phyloP scores from a whole-genome alignment of 2,888 invertebrate genomes.

The Venustoraphidia nigricollis region DNA sequence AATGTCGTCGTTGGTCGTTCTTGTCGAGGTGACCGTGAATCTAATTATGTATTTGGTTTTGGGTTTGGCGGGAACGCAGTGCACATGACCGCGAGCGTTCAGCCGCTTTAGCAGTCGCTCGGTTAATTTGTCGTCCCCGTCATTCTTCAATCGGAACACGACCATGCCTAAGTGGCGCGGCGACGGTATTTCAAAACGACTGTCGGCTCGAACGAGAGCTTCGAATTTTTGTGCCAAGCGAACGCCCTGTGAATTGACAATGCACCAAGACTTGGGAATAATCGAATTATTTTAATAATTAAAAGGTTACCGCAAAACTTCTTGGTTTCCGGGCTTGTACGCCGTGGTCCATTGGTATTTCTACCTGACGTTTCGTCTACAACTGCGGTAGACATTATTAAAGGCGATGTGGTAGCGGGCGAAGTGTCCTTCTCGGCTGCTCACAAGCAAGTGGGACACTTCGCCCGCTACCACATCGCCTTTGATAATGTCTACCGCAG shows the following conservation, averaged over 20 bases:
- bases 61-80: constrained; percentile 88
- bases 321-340: too few relatives aligned
- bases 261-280: too few relatives aligned
- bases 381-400: too few relatives aligned
- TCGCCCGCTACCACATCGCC: too few relatives aligned
- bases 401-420: too few relatives aligned
- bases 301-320: too few relatives aligned
- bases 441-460: too few relatives aligned
- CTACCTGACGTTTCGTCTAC: too few relatives aligned
- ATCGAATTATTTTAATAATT: too few relatives aligned
- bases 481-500: too few relatives aligned
- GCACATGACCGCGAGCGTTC: constrained; percentile 75
- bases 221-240: constrained; percentile 83
- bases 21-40: constrained; percentile 85
- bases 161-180: constrained; percentile 77
- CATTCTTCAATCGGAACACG: constrained; percentile 60
- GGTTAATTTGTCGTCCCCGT: constrained; percentile 71
- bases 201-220: constrained; percentile 64
- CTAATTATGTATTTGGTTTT: constrained; percentile 74
- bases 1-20: constrained; percentile 64
- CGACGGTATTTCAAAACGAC: constrained; percentile 82
- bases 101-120: constrained; percentile 75
- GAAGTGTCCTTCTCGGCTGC: too few relatives aligned
- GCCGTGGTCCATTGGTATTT: too few relatives aligned
- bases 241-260: constrained; percentile 49